phyloP scores from a whole-genome alignment of 2,888 invertebrate species.

The Polymixis lichenea region DNA sequence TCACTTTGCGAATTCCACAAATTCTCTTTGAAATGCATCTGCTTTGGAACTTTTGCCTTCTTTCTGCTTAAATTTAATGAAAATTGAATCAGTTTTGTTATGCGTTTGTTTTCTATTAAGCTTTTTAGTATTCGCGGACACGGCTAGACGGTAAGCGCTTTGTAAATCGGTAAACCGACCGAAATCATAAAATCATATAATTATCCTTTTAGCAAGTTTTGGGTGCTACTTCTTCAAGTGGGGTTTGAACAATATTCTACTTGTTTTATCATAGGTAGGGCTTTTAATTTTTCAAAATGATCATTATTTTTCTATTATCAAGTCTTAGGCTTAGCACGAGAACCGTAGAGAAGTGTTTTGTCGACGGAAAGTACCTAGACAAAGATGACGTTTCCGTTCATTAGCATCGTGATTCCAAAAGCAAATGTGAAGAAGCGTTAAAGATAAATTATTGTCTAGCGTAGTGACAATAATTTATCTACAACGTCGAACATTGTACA shows the following conservation, averaged over 20 bases:
- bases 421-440: no score
- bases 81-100: conserved; percentile 31
- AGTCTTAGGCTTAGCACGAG: no score
- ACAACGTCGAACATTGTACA: no score
- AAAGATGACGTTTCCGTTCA: no score
- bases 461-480: no score
- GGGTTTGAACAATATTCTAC: neutral
- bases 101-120: conserved; percentile 43
- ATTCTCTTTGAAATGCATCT: conserved; percentile 57
- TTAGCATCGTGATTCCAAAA: no score
- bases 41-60: conserved; percentile 30
- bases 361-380: no score
- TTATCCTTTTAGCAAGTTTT: neutral
- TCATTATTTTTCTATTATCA: neutral
- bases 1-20: conserved; percentile 75
- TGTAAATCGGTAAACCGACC: conserved; percentile 19
- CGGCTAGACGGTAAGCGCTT: conserved; percentile 42
- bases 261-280: neutral
- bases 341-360: no score
- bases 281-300: neutral
- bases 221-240: neutral
- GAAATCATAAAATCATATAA: conserved; percentile 23
- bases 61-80: conserved; percentile 36
- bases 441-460: no score
- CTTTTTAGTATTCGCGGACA: conserved; percentile 57